Evolutionary conservation across 2,888 invertebrate genomes (phyloP).

Genomic region (Galerucella pusilla): DNA sequence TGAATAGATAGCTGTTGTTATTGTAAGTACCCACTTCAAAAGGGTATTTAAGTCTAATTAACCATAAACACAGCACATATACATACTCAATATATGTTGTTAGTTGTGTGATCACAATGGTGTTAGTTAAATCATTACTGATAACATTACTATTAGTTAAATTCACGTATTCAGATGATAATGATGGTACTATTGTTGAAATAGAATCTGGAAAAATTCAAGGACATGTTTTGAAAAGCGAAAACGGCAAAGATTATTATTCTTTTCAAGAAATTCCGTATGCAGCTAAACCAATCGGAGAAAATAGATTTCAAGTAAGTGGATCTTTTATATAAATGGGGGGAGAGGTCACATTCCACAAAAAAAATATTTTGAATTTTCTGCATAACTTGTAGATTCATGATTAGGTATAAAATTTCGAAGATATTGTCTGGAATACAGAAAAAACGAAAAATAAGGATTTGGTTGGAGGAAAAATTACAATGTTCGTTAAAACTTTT

Average conservation of each 20-base stretch:
- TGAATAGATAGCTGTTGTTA: neutral
- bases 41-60: too few relatives aligned
- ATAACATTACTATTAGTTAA: neutral
- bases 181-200: constrained; percentile 12
- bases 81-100: too few relatives aligned
- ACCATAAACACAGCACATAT: too few relatives aligned
- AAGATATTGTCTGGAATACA: too few relatives aligned
- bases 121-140: neutral
- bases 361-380: too few relatives aligned
- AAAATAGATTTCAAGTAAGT: constrained; percentile 12
- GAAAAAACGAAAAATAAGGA: too few relatives aligned
- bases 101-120: neutral
- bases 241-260: constrained; percentile 21
- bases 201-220: constrained; percentile 4
- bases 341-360: too few relatives aligned
- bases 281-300: constrained; percentile 1
- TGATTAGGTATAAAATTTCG: too few relatives aligned
- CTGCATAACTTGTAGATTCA: too few relatives aligned
- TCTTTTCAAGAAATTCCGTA: constrained; percentile 26
- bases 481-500: too few relatives aligned
- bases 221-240: constrained; percentile 14
- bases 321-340: neutral
- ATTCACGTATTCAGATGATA: neutral
- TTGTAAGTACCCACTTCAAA: too few relatives aligned
- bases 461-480: too few relatives aligned